Base-by-base conservation (phyloP, 1,140 invertebrate genomes). In the Drosophila trapezifrons region DNA sequence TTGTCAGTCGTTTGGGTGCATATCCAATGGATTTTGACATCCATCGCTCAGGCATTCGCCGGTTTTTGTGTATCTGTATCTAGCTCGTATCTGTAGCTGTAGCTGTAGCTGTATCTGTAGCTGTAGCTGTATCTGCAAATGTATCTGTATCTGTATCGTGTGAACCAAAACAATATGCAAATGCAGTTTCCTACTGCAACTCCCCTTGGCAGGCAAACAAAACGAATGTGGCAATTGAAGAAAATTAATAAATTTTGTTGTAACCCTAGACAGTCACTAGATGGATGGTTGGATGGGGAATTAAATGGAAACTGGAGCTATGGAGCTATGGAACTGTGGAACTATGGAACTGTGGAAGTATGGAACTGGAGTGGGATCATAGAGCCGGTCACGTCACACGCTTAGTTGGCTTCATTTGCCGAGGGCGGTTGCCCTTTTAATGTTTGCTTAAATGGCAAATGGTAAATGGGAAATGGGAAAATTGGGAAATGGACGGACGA, bases 361-460 rank as follows among this genome's bases (percentile, higher is more conserved):
- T 51, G 27, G 27, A 51, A 42, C 15, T 27, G 55, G 57, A 60
- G 60, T 45, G 43, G 40, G 29, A 32, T 67, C 25, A 71, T 72
- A 71, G 51, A 43, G 49, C 8, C 58, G 49, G 74, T 77, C 74
- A 78, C 73, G 82, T 86, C 82, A 72, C 82, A 86, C 82, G 83
- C 76, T 86, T 87, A 64, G 83, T 79, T 86, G 83, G 83, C 84
- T 86, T 86, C 83, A 79, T 84, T 85, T 52, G 56, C 70, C 46
- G 25, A 59, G 46, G 74, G 54, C 63, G 74, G 56, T 40, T 69
- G 74, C 56, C 40, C 74, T 60, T 74, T 76, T 58, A 76, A 67
- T 76, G 73, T 76, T 76, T 76, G 63, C 56, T 59, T 55, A 76
- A 59, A 74, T 72, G 69, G 66, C 27, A 69, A 69, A 66, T 72